Evolutionary conservation across 2,888 invertebrate species (phyloP), one percentile per base, ranked within the genome.

Genomic region (Caenorhabditis macrosperma): DNA sequence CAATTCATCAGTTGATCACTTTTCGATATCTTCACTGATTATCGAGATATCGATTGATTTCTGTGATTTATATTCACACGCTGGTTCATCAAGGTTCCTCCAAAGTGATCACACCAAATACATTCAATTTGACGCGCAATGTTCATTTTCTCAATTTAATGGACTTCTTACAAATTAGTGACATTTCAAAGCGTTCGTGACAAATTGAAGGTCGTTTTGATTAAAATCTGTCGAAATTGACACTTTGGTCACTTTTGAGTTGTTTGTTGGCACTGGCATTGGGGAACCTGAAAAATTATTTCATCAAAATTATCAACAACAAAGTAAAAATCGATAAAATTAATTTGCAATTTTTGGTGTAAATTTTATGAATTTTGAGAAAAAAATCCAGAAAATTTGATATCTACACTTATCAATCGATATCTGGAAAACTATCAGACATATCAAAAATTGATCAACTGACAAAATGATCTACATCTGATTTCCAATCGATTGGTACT

Each of bases 141-240:
- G 5, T 33, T 33, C 5, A 33, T 7, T 33, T 7, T 33, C 9
- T 33, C 9, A 33, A 33, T 33, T 33, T 33, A 33, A 7, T 33
- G 5, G 33, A 5, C 5, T 41, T 41, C 4, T 59, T 20, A 6
- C 33, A 28, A n/a, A 54, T 52, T 38, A 67, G 26, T 67, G 67
- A 22, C 67, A 67, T 46, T 55, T 41, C 15, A 67, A 41, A 1
- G 38, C 30, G 10, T 44, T 46, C 20, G 41, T n/a, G 6, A 66
- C 38, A n/a, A 20, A 6, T 41, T 52, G 20, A 22, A 67, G n/a
- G 38, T 67, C 67, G 26, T 30, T 33, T 4, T 41, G 24, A 44
- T 44, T 46, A 33, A 67, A 67, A 6, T 44, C n/a, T n/a, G 20
- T 44, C 3, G 67, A 67, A 26, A 67, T 41, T 2, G 30, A 9